These are phyloP conservation scores for Vandiemenella viatica DNA, from an alignment of 2,888 invertebrate species.

Conservation along the genomic window DNA sequence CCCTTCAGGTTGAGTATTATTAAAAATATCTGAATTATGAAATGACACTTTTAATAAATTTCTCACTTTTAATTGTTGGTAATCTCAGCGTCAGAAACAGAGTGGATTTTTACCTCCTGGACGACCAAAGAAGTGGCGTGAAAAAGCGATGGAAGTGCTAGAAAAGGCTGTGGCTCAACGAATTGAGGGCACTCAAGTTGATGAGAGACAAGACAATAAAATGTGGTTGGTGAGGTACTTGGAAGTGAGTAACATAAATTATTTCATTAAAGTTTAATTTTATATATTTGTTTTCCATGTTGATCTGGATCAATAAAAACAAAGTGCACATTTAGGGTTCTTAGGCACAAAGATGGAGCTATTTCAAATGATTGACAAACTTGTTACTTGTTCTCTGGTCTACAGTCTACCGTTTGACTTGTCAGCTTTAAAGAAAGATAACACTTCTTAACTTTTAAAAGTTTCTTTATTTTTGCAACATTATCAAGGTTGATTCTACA, in stretches of 20 bases:
- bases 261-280: too few species aligned
- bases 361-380: too few species aligned
- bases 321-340: too few species aligned
- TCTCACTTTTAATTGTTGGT: neutral
- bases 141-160: constrained; percentile 68
- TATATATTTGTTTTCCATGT: too few species aligned
- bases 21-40: neutral
- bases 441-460: too few species aligned
- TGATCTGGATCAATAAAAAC: too few species aligned
- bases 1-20: constrained; percentile 46
- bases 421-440: too few species aligned
- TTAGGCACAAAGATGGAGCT: too few species aligned
- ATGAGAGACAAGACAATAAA: constrained; percentile 79
- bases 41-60: neutral
- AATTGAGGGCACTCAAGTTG: constrained; percentile 89
- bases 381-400: too few species aligned
- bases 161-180: constrained; percentile 65
- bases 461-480: too few species aligned
- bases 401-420: too few species aligned
- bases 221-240: constrained; percentile 92
- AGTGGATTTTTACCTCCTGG: constrained; percentile 88
- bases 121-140: constrained; percentile 81
- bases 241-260: constrained; percentile 45
- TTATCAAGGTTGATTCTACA: too few species aligned
- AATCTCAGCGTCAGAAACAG: constrained; percentile 48